Percentiles rank a stretch among this genome's conserved stretches.
phyloP scores from a whole-genome alignment of 2,888 invertebrate species.

The Sesia apiformis region DNA sequence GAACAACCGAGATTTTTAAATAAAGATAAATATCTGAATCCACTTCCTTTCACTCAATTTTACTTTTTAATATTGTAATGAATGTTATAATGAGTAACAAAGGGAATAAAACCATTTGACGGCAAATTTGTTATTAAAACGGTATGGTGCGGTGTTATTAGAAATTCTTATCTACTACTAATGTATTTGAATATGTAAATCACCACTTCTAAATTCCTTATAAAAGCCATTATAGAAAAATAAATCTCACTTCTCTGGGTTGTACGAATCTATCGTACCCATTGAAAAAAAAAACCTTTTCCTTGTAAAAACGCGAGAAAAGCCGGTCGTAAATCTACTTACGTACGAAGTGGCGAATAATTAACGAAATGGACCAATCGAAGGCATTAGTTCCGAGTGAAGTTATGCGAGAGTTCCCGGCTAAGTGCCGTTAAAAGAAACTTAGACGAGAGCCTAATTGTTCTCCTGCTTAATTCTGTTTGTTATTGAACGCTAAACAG shows the following conservation, averaged over 20 bases:
- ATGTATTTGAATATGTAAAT: slow-evolving; percentile 31
- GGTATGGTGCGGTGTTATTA: no score
- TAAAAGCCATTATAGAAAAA: slow-evolving; percentile 50
- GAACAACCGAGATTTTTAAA: no score
- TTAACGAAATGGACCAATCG: slow-evolving; percentile 73
- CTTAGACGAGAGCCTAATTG: slow-evolving; percentile 67
- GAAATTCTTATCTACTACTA: neutral
- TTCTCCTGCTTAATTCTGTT: slow-evolving; percentile 67
- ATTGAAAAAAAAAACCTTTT: slow-evolving; percentile 26
- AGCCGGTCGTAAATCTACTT: slow-evolving; percentile 69
- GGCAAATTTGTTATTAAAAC: slow-evolving; percentile 1
- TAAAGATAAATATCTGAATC: no score
- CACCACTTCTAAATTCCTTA: slow-evolving; percentile 40
- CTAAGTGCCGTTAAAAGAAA: slow-evolving; percentile 73
- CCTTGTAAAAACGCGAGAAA: slow-evolving; percentile 43
- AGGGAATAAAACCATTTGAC: no score
- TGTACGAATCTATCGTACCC: neutral
- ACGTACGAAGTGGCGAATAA: slow-evolving; percentile 73
- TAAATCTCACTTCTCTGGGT: slow-evolving; percentile 13
- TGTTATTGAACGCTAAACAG: slow-evolving; percentile 63
- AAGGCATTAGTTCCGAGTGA: slow-evolving; percentile 65
- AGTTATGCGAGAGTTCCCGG: slow-evolving; percentile 58
- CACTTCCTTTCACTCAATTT: no score
- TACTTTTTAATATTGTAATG: no score
- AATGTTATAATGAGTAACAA: no score